phyloP scores from a whole-genome alignment of 1,140 invertebrate genomes.

The Rhopalosiphum maidis region DNA sequence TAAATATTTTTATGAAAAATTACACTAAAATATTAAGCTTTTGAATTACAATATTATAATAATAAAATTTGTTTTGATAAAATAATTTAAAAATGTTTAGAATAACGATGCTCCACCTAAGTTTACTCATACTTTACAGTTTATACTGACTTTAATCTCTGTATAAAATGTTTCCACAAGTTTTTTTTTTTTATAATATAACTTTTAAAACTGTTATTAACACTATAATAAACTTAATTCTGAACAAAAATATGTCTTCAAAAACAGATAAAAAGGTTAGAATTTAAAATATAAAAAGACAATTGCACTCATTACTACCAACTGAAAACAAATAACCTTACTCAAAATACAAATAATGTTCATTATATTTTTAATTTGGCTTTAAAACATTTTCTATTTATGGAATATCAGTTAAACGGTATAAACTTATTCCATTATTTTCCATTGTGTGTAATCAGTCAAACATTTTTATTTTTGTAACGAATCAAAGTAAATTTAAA shows the following conservation, averaged over 20 bases:
- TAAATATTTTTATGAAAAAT: background rate
- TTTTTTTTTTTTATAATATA: background rate
- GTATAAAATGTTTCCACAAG: background rate
- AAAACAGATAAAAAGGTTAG: background rate
- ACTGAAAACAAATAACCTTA: background rate
- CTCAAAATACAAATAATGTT: background rate
- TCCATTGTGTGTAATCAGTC: background rate
- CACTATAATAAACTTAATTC: constrained; percentile 5
- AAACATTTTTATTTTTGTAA: background rate
- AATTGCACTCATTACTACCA: background rate
- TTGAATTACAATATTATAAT: background rate
- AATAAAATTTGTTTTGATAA: background rate
- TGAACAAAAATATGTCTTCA: background rate
- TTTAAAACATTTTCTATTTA: background rate
- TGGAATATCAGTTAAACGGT: background rate
- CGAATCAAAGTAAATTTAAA: background rate
- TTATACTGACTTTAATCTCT: background rate
- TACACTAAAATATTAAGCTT: background rate
- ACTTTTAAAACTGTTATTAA: constrained; percentile 9
- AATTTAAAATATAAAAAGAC: background rate
- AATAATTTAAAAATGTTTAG: background rate
- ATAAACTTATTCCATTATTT: background rate
- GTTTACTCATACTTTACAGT: background rate
- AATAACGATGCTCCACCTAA: background rate
- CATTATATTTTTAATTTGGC: background rate